A percentile compares a stretch with the other conserved stretches of the same genome.
These are phyloP conservation scores for Danio tinwini DNA, from an alignment of 2,797 vertebrate species.

Conservation along the genomic window DNA sequence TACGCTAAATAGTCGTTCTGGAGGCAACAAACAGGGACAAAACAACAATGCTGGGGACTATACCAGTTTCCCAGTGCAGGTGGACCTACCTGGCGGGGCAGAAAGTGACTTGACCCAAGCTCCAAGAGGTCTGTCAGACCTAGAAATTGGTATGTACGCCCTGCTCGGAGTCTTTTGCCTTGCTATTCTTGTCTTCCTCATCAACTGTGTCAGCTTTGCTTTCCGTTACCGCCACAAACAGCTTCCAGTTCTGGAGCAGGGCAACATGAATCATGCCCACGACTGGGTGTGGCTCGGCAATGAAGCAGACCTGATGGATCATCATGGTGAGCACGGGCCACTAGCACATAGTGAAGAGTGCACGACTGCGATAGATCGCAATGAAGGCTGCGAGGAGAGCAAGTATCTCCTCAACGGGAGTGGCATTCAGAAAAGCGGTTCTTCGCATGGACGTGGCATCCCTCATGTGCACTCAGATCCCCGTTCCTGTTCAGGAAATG, in stretches of 20 bases:
- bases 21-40: conserved; percentile 73
- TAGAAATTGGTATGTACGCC: conserved; percentile 98
- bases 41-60: conserved; percentile 79
- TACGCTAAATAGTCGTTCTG: conserved; percentile 74
- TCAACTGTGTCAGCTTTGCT: conserved; percentile 96
- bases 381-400: conserved; percentile 89
- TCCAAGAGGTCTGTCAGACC: conserved; percentile 87
- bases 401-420: conserved; percentile 92
- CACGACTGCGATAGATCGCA: conserved; percentile 88
- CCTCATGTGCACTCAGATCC: conserved; percentile 85
- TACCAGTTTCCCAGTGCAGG: conserved; percentile 83
- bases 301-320: conserved; percentile 89
- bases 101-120: conserved; percentile 85
- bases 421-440: conserved; percentile 67
- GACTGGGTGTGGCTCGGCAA: conserved; percentile 98
- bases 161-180: conserved; percentile 96
- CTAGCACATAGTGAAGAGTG: conserved; percentile 84
- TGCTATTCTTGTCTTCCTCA: conserved; percentile 95
- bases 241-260: conserved; percentile 89
- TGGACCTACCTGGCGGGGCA: conserved; percentile 79
- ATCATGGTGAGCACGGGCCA: conserved; percentile 83
- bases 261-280: conserved; percentile 94
- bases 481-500: conserved; percentile 84
- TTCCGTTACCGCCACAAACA: conserved; percentile 97
- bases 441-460: conserved; percentile 83